These are phyloP conservation scores for Mandrillus leucophaeus DNA, from an alignment of 2,113 vertebrate species.

Conservation along the genomic window DNA sequence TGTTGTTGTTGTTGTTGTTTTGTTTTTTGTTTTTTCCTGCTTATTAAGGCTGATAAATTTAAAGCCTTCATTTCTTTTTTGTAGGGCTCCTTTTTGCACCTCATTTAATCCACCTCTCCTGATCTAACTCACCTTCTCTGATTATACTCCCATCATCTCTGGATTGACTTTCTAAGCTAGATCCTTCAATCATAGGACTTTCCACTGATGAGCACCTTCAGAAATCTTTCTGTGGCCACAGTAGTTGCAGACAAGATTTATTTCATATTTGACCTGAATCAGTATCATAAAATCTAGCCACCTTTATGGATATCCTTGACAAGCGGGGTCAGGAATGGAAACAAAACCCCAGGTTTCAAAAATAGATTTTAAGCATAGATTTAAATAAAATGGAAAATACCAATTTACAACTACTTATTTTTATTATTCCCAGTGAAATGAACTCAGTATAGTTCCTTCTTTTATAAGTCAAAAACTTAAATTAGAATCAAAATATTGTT, in stretches of 20 bases:
- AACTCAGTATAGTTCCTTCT: background rate
- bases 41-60: background rate
- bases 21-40: background rate
- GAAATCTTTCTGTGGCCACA: background rate
- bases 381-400: background rate
- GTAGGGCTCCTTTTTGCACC: background rate
- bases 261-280: background rate
- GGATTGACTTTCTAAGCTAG: background rate
- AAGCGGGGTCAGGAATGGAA: background rate
- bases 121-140: slow-evolving; percentile 19
- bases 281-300: background rate
- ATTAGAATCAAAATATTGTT: slow-evolving; percentile 60
- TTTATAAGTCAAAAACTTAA: slow-evolving; percentile 19
- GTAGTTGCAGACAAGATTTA: background rate
- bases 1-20: too few relatives aligned
- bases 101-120: slow-evolving; percentile 5
- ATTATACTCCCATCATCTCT: background rate
- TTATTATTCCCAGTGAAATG: background rate
- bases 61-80: background rate
- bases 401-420: background rate
- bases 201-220: background rate
- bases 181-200: slow-evolving; percentile 4
- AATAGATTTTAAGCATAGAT: background rate
- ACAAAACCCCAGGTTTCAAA: background rate
- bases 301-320: background rate